phyloP scores from a whole-genome alignment of 2,888 invertebrate genomes.

The Caenorhabditis sp. region DNA sequence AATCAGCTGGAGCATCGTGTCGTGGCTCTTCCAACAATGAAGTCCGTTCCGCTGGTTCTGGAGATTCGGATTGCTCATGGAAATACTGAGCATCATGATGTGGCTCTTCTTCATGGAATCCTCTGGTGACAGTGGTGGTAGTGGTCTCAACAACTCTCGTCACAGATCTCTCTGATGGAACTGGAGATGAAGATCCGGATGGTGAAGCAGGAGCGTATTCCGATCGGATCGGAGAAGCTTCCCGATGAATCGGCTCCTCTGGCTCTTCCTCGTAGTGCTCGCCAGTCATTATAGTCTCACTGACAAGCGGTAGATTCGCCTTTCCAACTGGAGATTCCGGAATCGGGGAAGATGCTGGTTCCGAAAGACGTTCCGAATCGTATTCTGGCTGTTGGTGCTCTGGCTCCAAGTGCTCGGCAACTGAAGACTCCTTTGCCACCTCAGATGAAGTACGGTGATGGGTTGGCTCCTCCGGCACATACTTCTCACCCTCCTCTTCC shows the following conservation, averaged over 20 bases:
- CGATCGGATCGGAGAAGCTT: neutral
- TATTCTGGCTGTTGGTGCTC: no score
- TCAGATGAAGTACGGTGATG: no score
- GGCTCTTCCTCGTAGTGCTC: constrained; percentile 16
- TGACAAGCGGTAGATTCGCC: constrained; percentile 2
- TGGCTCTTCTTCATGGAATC: constrained; percentile 12
- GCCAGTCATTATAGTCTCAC: constrained; percentile 28
- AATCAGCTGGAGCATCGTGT: neutral
- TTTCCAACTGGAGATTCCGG: no score
- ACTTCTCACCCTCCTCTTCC: no score
- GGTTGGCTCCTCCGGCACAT: no score
- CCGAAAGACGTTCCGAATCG: no score
- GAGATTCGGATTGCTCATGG: constrained; percentile 12
- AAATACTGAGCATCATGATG: constrained; percentile 12
- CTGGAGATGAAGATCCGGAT: neutral
- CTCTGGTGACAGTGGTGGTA: constrained; percentile 7
- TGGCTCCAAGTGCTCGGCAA: no score
- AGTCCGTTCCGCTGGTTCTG: neutral
- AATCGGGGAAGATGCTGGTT: no score
- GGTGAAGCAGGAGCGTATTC: neutral
- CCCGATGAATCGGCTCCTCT: neutral
- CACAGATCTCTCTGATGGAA: neutral
- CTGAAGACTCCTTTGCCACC: no score
- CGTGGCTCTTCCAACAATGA: constrained; percentile 6
- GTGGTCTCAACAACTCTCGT: constrained; percentile 23